Evolutionary conservation across 2,113 vertebrate genomes (phyloP).

Genomic region (Erinaceus europaeus): DNA sequence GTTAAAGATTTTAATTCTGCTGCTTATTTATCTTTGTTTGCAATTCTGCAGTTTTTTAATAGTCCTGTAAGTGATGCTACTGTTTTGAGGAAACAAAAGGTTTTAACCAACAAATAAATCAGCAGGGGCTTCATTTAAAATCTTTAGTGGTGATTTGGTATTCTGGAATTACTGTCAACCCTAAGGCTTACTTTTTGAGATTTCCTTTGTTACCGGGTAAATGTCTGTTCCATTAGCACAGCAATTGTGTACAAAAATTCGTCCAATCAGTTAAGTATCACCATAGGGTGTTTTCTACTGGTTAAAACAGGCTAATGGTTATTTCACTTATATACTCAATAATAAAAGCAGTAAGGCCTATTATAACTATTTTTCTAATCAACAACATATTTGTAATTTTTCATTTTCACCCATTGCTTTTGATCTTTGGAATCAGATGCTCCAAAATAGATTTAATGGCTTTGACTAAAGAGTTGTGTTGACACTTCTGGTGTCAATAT

Average conservation of each 20-base stretch:
- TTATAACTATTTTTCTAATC: conserved; percentile 47
- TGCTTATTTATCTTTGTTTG: conserved; percentile 54
- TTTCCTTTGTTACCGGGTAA: conserved; percentile 72
- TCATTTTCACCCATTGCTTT: conserved; percentile 4
- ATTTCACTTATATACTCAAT: conserved; percentile 54
- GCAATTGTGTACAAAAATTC: conserved; percentile 62
- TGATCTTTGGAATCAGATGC: conserved; percentile 28
- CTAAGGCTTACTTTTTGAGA: conserved; percentile 58
- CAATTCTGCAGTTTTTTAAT: conserved; percentile 71
- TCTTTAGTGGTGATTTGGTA: conserved; percentile 35
- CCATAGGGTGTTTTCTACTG: conserved; percentile 49
- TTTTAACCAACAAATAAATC: conserved; percentile 64
- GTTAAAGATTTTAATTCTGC: conserved; percentile 45
- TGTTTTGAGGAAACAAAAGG: conserved; percentile 63
- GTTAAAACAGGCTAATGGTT: conserved; percentile 56
- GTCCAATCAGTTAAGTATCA: conserved; percentile 34
- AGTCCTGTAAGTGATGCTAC: conserved; percentile 52
- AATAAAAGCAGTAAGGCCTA: conserved; percentile 41
- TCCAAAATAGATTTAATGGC: neutral
- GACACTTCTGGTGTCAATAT: neutral
- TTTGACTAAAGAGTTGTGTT: conserved; percentile 34
- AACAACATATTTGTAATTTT: conserved; percentile 21
- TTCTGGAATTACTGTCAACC: conserved; percentile 69
- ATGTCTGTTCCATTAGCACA: conserved; percentile 67
- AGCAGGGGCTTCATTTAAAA: conserved; percentile 71